Evolutionary conservation across 2,797 vertebrate genomes (phyloP), one percentile per base, ranked within the genome.

Genomic region (Otolemur crassicaudatus): DNA sequence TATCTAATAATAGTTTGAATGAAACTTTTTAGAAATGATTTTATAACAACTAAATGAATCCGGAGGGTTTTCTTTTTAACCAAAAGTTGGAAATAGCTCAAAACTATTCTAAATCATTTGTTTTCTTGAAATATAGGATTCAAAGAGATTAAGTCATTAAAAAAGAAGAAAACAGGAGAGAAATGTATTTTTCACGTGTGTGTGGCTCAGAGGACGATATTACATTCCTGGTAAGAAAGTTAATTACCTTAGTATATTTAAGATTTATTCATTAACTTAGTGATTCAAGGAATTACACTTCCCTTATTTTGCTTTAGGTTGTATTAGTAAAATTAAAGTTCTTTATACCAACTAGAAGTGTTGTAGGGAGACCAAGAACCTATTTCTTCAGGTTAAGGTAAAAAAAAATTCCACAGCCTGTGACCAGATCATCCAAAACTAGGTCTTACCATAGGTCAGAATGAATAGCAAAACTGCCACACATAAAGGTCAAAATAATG

Each of bases 1-100:
- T 85, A 82, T 81, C 31, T 92, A 43, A 79, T 60, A 94, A 20
- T 17, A 49, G 4, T 65, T 82, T 85, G 56, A 95, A 88, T 87
- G 46, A 88, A 95, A 94, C 23, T 73, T 8, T 85, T 81, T 31
- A 61, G 60, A 97, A 96, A 81, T 84, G 31, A 86, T 93, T 91
- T 93, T 31, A 67, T 14, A 79, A 29, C 61, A 85, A 82, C 86
- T 87, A 93, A 91, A 88, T 70, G 16, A 91, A 86, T 25, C 31
- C 53, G 2, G 91, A 73, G 53, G 73, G 13, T 75, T 13, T 43
- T 69, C 4, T 75, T 87, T n/a, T n/a, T 49, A 86, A 70, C 46
- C 37, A 94, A 91, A 91, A 84, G 12, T 46, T 91, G 17, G 20
- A 29, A 29, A 79, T 37, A 75, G 11, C 58, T 82, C 29, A 87